Base-by-base conservation (phyloP, 2,113 vertebrate species). In the Pachycephala philippinensis region DNA sequence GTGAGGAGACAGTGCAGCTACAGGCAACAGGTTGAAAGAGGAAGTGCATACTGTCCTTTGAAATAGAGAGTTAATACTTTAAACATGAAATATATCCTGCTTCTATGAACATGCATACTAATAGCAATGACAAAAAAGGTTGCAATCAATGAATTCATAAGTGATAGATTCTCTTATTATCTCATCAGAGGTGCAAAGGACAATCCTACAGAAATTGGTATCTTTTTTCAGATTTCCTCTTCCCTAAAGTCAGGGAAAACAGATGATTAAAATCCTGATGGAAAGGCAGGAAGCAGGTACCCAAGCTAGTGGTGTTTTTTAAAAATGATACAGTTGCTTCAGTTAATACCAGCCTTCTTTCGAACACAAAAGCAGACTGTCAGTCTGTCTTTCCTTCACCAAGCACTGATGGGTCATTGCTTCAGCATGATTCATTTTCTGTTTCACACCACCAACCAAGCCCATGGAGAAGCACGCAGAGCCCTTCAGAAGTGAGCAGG, bases 391-490 rank as follows among this genome's bases (percentile, higher is more conserved):
- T 50, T 70, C 57, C 92, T 66, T 66, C 19, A 44, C 17, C 14
- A 3, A 2, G 76, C 44, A 42, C 42, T 24, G 28, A 71, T 22
- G 22, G 22, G 30, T n/a, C 53, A 68, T 2, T 49, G 49, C 57
- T 89, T 68, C 66, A 76, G 31, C 76, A 2, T 10, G 57, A 69
- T 27, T 47, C 1, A 47, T 31, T 13, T 91, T 63, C 44, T 69
- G 49, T 45, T 52, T 3, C 31, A 10, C 22, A 52, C 9, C n/a
- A 79, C 57, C 53, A 64, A 28, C 24, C 53, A 79, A 57, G 1
- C 33, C 39, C n/a, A 1, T 1, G 0, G 22, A 76, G 40, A 72
- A 83, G 40, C 31, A 45, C 0, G 18, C 1, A 2, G 39, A 78
- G 76, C 33, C 52, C 35, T 66, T 78, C 50, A 31, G 64, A 87